Base-by-base conservation (phyloP, 2,113 vertebrate species). In the Silurus asotus region DNA sequence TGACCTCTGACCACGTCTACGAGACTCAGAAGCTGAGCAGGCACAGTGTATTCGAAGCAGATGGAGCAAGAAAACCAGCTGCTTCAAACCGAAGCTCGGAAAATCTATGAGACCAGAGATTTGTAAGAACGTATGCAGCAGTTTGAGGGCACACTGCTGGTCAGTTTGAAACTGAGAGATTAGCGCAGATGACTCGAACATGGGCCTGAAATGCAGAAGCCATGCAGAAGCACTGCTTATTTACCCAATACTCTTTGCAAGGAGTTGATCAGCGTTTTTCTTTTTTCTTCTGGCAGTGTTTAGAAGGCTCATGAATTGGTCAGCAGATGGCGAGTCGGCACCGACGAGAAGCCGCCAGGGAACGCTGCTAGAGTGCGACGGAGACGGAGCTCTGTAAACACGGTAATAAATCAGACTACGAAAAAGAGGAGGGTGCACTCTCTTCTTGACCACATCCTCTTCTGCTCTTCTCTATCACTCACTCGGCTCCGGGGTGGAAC, bases 381-480 rank as follows among this genome's bases (percentile, higher is more conserved):
- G 80, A 72, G 53, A 74, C 55, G 7, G 28, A 51, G 45, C 69
- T 75, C 79, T 76, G 45, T 8, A 58, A 82, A 86, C 64, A 82
- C 23, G 9, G n/a, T 82, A 72, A 86, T 86, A 82, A 86, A 86
- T 81, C 53, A 51, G 37, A 17, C 56, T 56, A 59, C 9, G 55
- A 49, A 17, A 45, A 53, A 9, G 67, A 75, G 56, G 59, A 45
- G 72, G 15, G 23, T 77, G 72, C 48, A 70, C 83, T 80, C 53
- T 37, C 84, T 56, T 14, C 62, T 80, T 72, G 84, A 86, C 84
- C 84, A 86, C 84, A 86, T 86, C 84, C 76, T 86, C 45, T 49
- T 51, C 77, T 85, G 69, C 70, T 84, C 69, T 84, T 70, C 70
- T 25, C 84, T 67, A 81, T 81, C 76, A 86, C 64, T 55, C 77